Evolutionary conservation across 2,888 invertebrate species (phyloP).

Genomic region (Drosophila hamatofila): DNA sequence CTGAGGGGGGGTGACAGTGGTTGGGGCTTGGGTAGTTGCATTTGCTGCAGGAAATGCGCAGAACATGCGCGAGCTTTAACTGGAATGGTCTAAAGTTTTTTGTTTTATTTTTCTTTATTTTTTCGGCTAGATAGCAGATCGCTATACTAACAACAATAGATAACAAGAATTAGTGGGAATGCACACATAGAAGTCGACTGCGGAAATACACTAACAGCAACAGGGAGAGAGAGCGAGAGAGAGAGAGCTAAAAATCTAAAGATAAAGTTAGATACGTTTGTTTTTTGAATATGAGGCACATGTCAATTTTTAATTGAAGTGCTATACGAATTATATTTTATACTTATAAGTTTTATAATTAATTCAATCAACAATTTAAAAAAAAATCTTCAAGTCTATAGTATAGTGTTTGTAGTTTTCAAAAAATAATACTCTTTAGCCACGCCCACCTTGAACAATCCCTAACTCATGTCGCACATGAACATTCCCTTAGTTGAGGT

Average conservation of each 20-base stretch:
- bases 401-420: neutral
- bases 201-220: constrained; percentile 22
- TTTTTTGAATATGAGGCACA: neutral
- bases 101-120: constrained; percentile 28
- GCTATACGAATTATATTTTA: too few species aligned
- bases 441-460: neutral
- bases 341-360: too few species aligned
- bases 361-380: too few species aligned
- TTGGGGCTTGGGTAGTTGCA: constrained; percentile 24
- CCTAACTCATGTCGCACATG: neutral
- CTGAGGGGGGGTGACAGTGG: constrained; percentile 4
- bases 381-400: too few species aligned
- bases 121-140: constrained; percentile 69
- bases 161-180: constrained; percentile 65
- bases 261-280: neutral
- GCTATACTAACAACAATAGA: constrained; percentile 73
- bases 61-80: constrained; percentile 66
- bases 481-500: neutral
- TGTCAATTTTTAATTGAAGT: too few species aligned
- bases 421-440: neutral
- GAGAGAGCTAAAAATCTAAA: neutral
- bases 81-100: constrained; percentile 60
- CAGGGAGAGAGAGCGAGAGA: neutral
- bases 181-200: neutral
- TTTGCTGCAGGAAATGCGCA: constrained; percentile 74